Conservation (phyloP, 2,797 vertebrate species). For the Miichthys miiuy region DNA sequence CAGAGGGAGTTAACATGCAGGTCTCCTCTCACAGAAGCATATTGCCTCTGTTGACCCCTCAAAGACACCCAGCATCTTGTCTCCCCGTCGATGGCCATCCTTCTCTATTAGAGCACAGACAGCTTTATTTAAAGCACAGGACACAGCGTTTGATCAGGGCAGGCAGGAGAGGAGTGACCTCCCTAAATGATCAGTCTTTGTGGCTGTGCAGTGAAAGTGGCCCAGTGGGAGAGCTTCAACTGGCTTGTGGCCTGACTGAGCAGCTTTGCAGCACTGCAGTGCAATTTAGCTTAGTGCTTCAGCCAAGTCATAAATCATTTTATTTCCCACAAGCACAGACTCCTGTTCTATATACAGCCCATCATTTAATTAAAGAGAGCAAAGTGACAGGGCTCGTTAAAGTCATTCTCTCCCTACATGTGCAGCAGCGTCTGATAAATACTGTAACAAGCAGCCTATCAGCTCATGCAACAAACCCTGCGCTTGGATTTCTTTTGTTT, state of each 20-base stretch:
- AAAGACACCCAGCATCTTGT: conserved; percentile 39
- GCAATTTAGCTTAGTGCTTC: conserved; percentile 89
- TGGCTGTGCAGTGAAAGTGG: conserved; percentile 46
- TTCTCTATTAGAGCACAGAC: conserved; percentile 18
- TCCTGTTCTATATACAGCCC: conserved; percentile 84
- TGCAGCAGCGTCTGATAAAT: conserved; percentile 69
- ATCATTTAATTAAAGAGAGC: conserved; percentile 89
- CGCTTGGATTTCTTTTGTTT: conserved; percentile 24
- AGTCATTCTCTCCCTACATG: conserved; percentile 71
- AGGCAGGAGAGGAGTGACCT: conserved; percentile 45
- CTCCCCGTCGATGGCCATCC: conserved; percentile 39
- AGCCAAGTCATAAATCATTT: conserved; percentile 87
- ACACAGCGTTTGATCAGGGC: conserved; percentile 36
- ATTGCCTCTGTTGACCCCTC: conserved; percentile 36
- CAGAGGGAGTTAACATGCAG: conserved; percentile 30
- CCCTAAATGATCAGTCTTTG: conserved; percentile 48
- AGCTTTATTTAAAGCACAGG: conserved; percentile 36
- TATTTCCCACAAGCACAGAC: conserved; percentile 83
- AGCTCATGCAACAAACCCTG: conserved; percentile 53
- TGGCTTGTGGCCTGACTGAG: conserved; percentile 67
- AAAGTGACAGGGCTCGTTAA: conserved; percentile 84
- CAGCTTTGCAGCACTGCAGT: conserved; percentile 84
- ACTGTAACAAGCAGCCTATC: conserved; percentile 55
- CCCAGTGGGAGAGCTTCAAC: conserved; percentile 55
- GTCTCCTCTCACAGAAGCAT: conserved; percentile 36